Percentiles rank a stretch among this genome's conserved stretches.
Evolutionary conservation across 1,140 invertebrate species (phyloP).

Genomic region (Drosophila melanogaster): DNA sequence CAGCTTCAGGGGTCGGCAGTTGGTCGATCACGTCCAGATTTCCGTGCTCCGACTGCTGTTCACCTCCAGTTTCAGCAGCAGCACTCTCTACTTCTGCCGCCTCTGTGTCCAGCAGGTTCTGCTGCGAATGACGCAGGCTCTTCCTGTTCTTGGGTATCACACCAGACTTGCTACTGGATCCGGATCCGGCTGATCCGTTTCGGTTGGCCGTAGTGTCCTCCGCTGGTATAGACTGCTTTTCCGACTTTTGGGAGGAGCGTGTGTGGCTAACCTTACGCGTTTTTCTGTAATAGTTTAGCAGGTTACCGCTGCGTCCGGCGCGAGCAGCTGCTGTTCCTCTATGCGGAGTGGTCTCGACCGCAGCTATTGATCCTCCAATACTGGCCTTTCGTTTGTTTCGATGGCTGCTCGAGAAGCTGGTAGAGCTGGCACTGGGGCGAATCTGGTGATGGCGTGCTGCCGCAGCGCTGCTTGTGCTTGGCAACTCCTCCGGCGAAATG

Average conservation of each 20-base stretch:
- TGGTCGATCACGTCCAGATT: conserved; percentile 39
- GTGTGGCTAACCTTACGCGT: conserved; percentile 78
- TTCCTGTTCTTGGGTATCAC: conserved; percentile 17
- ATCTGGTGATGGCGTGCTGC: conserved; percentile 36
- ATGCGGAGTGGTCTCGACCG: conserved; percentile 38
- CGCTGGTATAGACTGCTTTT: conserved; percentile 12
- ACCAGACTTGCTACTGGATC: conserved; percentile 23
- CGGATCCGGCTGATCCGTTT: conserved; percentile 6
- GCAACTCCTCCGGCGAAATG: conserved; percentile 69
- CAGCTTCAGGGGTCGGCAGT: conserved; percentile 14
- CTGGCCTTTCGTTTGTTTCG: conserved; percentile 33
- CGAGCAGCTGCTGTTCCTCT: conserved; percentile 42
- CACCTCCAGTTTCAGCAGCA: conserved; percentile 6
- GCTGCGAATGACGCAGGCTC: conserved; percentile 26
- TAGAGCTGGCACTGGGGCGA: conserved; percentile 12
- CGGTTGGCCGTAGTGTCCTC: conserved; percentile 9
- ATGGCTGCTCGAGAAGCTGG: conserved; percentile 6
- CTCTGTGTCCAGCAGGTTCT: conserved; percentile 19
- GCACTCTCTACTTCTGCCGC: not conserved
- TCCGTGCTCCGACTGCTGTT: conserved; percentile 17
- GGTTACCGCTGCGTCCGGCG: conserved; percentile 54
- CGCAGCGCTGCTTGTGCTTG: conserved; percentile 61
- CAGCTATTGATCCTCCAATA: conserved; percentile 8
- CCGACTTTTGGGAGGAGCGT: conserved; percentile 46
- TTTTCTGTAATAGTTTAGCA: conserved; percentile 82